Percentiles rank a stretch among this genome's conserved stretches.
phyloP scores from a whole-genome alignment of 2,888 invertebrate species.

The Nemotelus pantherinus region DNA sequence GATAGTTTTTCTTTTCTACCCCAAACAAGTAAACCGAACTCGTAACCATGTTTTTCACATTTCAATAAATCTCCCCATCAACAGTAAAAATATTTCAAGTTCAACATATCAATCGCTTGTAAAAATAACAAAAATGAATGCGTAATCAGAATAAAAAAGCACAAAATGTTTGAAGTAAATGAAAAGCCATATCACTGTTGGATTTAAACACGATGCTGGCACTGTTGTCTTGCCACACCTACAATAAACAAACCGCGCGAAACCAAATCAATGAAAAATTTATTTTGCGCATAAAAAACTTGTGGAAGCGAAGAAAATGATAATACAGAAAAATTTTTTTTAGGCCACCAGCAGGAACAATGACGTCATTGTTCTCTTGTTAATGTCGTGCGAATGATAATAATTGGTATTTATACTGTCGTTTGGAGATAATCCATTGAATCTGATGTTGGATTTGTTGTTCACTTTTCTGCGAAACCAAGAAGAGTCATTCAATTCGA shows the following conservation, averaged over 20 bases:
- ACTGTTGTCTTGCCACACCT: background rate
- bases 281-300: too few species aligned
- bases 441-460: background rate
- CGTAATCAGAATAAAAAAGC: constrained; percentile 34
- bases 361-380: constrained; percentile 9
- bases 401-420: constrained; percentile 3
- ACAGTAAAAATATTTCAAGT: constrained; percentile 27
- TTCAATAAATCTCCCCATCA: too few species aligned
- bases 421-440: constrained; percentile 15
- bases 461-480: background rate
- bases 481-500: background rate
- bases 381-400: background rate
- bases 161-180: constrained; percentile 22
- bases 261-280: background rate
- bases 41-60: too few species aligned
- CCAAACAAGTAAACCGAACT: too few species aligned
- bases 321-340: too few species aligned
- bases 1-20: too few species aligned
- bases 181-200: constrained; percentile 17
- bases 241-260: constrained; percentile 4
- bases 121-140: constrained; percentile 30
- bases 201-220: background rate
- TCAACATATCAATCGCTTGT: constrained; percentile 22
- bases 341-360: background rate
- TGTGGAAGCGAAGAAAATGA: too few species aligned